phyloP scores from a whole-genome alignment of 2,888 invertebrate species.

The Hedya salicella region DNA sequence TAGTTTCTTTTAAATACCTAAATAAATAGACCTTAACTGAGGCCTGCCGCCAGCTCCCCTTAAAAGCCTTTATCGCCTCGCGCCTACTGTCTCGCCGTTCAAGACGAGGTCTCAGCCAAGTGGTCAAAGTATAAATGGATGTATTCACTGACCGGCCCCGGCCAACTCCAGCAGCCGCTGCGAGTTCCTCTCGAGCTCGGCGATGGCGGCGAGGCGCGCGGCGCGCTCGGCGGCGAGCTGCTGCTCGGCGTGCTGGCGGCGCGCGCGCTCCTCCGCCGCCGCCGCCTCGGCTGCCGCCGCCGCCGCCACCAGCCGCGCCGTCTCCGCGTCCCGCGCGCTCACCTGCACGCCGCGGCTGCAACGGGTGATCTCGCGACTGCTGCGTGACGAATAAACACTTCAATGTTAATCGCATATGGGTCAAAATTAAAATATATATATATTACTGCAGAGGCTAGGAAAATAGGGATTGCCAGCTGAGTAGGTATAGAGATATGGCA shows the following conservation, averaged over 20 bases:
- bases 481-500: too few species aligned
- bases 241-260: conserved; percentile 84
- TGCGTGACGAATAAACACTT: conserved; percentile 45
- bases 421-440: too few species aligned
- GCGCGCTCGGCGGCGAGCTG: conserved; percentile 88
- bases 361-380: conserved; percentile 74
- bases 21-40: too few species aligned
- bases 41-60: too few species aligned
- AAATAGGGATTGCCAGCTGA: too few species aligned
- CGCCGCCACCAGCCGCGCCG: conserved; percentile 86
- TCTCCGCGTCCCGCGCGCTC: conserved; percentile 87
- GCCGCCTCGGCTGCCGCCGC: conserved; percentile 85
- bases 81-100: too few species aligned
- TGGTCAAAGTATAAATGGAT: too few species aligned
- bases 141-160: conserved; percentile 72
- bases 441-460: too few species aligned
- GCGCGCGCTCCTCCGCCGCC: conserved; percentile 85
- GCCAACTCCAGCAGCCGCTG: conserved; percentile 88
- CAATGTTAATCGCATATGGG: background rate
- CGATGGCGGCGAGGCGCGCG: conserved; percentile 89
- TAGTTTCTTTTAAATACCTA: too few species aligned
- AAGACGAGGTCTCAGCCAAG: too few species aligned
- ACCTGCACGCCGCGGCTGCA: conserved; percentile 86
- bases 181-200: conserved; percentile 90
- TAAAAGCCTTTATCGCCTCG: too few species aligned